Base-by-base conservation (phyloP, 2,888 invertebrate genomes). In the Oithona nana region DNA sequence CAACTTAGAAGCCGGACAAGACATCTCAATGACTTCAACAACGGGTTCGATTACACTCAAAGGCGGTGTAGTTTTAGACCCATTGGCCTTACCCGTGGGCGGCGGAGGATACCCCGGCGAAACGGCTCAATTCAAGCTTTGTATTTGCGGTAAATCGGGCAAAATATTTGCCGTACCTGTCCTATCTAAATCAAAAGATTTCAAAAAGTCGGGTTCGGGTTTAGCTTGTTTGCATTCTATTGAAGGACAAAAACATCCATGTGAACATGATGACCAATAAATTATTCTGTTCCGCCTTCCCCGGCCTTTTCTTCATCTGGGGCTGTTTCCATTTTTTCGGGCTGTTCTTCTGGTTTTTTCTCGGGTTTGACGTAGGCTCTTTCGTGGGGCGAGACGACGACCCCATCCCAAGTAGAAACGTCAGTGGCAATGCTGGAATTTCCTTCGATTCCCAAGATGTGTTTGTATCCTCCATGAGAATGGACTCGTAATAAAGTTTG, bases 351-450 rank as follows among this genome's bases (percentile, higher is more conserved):
- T 61, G 83, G 81, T 68, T 86, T 86, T 26, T 80, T 80, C 28
- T 80, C 79, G 1, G 82, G 81, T 69, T 84, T 84, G 68, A 88
- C 88, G 73, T 93, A 95, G 0, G 93, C 94, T 65, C 87, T 84
- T 65, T 92, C 90, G n/a, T 93, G 77, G 0, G 95, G 93, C 0
- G 90, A 88, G 0, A 97, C 92, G 0, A 94, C 90, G 1, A 95
- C 90, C 0, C 93, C 93, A 70, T 93, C 86, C 92, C 93, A 94
- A 22, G 94, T 89, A 0, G 90, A 89, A 83, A 94, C 90, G 75
- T 94, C 92, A 0, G 84, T 80, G 8, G 84, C 82, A 61, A 87
- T 81, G 64, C 77, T 73, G 26, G 75, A 69, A 68, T 75, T 74
- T 49, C 76, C 76, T 66, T 79, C 94, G 0, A 94, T 75, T 1